phyloP scores from a whole-genome alignment of 2,113 vertebrate species.

The Pan paniscus region DNA sequence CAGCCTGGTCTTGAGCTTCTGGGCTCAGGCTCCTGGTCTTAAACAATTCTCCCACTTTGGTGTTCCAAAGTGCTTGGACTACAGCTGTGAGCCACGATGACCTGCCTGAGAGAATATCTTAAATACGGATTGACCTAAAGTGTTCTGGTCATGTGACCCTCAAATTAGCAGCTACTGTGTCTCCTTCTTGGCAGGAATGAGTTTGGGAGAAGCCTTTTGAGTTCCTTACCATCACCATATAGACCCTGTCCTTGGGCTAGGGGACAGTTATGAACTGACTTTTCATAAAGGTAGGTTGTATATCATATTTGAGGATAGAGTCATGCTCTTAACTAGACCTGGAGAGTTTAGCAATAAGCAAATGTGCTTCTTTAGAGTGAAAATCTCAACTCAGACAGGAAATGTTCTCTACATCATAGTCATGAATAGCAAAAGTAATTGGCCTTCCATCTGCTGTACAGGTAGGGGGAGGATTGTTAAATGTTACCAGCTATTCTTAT shows the following conservation, averaged over 20 bases:
- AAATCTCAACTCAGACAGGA: neutral
- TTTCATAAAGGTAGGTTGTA: too few relatives aligned
- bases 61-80: too few relatives aligned
- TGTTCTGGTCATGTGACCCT: neutral
- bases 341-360: too few relatives aligned
- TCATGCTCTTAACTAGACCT: too few relatives aligned
- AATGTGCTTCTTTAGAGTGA: neutral
- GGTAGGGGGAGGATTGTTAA: neutral
- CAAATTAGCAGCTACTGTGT: too few relatives aligned
- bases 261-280: neutral
- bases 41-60: too few relatives aligned
- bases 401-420: too few relatives aligned
- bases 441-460: accelerated
- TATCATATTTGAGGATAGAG: neutral
- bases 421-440: accelerated
- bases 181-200: neutral
- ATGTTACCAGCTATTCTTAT: neutral
- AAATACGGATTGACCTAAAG: neutral
- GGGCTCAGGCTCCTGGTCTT: too few relatives aligned
- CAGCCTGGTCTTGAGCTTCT: too few relatives aligned
- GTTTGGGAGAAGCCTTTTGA: too few relatives aligned
- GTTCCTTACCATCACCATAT: accelerated
- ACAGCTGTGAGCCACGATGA: too few relatives aligned
- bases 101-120: neutral
- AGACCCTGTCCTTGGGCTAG: too few relatives aligned